Percentiles rank a stretch among this genome's conserved stretches.
Conservation (phyloP, 2,888 invertebrate species). For the Netelia melanura region DNA sequence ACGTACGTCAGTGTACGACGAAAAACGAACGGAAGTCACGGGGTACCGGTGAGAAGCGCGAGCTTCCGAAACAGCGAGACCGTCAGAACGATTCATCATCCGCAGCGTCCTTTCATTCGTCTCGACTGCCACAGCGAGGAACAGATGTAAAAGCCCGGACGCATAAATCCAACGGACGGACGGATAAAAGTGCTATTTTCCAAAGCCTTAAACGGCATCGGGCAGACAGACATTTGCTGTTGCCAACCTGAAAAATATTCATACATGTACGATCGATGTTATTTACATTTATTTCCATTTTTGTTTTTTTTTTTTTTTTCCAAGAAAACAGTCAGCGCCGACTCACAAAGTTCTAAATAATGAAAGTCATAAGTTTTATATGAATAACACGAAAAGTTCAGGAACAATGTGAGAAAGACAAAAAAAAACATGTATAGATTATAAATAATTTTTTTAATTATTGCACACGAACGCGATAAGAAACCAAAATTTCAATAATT, state of each 20-base stretch:
- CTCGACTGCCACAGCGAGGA: slow-evolving; percentile 77
- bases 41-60: slow-evolving; percentile 74
- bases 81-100: slow-evolving; percentile 61
- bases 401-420: not conserved
- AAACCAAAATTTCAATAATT: not conserved
- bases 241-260: slow-evolving; percentile 1
- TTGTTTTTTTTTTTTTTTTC: too few relatives aligned
- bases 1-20: slow-evolving; percentile 88
- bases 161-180: not conserved
- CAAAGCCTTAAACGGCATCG: not conserved
- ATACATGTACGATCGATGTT: not conserved
- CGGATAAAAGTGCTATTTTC: not conserved
- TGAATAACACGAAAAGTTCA: not conserved
- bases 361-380: slow-evolving; percentile 42
- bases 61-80: slow-evolving; percentile 76
- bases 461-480: not conserved
- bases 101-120: slow-evolving; percentile 72
- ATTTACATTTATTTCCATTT: not conserved
- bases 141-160: slow-evolving; percentile 69
- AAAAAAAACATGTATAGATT: not conserved
- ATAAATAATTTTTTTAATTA: not conserved
- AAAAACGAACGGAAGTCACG: slow-evolving; percentile 79
- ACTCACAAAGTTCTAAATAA: not conserved
- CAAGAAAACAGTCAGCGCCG: slow-evolving; percentile 1
- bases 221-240: not conserved